Evolutionary conservation across 2,797 vertebrate genomes (phyloP), one percentile per base, ranked within the genome.

Genomic region (Sebastes itinus): DNA sequence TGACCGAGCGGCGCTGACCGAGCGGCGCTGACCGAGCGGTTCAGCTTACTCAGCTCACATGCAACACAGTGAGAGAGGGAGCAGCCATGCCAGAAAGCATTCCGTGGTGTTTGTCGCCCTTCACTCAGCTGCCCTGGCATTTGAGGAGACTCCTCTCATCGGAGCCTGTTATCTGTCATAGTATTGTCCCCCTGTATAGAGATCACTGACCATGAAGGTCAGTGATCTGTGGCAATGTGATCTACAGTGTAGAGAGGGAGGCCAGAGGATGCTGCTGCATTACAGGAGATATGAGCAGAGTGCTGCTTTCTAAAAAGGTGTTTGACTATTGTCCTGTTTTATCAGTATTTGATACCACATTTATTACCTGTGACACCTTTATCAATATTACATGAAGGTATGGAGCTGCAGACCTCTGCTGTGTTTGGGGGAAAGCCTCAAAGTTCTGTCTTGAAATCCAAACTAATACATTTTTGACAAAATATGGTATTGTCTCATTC

Each of bases 161-260:
- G 28, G 52, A 64, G 77, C 28, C 64, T 63, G 79, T 87, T 88
- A 86, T 80, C 69, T 69, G 42, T 81, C 63, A n/a, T 20, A 10
- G 72, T 58, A 27, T 62, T 70, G 38, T 87, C 70, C 70, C 60
- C 13, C 38, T 14, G 38, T 42, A 42, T 28, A 64, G 59, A 74
- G 81, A 71, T 61, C 30, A 70, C 35, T 9, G 65, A 83, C 65
- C 72, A 30, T 81, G 69, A 86, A 86, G 72, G 83, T 78, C 83
- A 78, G 75, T 63, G 74, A 71, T 81, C 75, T 66, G 66, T 77
- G 70, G 74, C 58, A 18, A 49, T 42, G 75, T 79, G 81, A 84
- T 84, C 67, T 77, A 65, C 66, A 61, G 70, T 72, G 69, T 54
- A 28, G 72, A 11, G 60, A 49, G 52, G 32, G 54, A 64, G 63